phyloP scores from a whole-genome alignment of 92 coral and sea anemone species.

The Pocillopora meandrina region DNA sequence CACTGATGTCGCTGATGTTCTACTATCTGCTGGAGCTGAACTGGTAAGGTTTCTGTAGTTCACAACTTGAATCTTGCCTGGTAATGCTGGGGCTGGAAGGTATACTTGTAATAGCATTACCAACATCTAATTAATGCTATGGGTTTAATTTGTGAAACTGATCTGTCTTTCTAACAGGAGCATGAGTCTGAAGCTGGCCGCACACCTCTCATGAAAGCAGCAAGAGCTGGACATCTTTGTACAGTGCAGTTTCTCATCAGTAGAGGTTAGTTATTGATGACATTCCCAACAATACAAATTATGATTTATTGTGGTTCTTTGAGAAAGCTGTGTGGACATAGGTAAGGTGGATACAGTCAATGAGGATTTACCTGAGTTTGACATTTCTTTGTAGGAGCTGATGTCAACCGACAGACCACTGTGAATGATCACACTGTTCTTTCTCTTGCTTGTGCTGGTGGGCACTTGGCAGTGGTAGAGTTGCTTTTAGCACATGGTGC shows the following conservation, averaged over 20 bases:
- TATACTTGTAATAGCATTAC: too few species aligned
- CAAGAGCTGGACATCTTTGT: constrained; percentile 98
- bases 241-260: constrained; percentile 98
- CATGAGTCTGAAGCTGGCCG: constrained; percentile 99
- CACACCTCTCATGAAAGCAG: constrained; percentile 99
- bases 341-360: too few species aligned
- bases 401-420: constrained; percentile 94
- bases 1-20: constrained; percentile 98
- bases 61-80: neutral
- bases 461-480: constrained; percentile 96
- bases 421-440: constrained; percentile 96
- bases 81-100: too few species aligned
- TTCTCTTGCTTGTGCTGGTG: constrained; percentile 99
- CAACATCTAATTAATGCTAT: too few species aligned
- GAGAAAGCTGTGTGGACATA: neutral
- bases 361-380: neutral
- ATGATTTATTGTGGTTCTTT: neutral
- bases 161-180: constrained; percentile 53
- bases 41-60: constrained; percentile 57
- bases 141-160: neutral
- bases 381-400: constrained; percentile 72
- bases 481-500: constrained; percentile 94
- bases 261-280: constrained; percentile 62
- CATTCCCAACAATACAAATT: neutral
- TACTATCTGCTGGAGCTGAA: constrained; percentile 89